Evolutionary conservation across 1,140 invertebrate genomes (phyloP).

Genomic region (Caenorhabditis latens): DNA sequence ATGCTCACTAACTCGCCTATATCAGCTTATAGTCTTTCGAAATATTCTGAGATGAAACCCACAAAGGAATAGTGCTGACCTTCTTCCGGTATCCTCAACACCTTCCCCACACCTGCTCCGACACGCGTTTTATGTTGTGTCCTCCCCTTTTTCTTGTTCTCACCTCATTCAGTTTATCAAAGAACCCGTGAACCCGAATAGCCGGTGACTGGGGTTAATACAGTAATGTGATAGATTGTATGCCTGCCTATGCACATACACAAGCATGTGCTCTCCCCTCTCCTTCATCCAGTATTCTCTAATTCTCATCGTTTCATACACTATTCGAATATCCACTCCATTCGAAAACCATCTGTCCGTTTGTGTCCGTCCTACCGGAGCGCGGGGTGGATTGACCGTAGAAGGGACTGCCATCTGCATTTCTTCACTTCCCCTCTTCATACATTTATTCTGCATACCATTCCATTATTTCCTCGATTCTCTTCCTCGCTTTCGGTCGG

Average conservation of each 20-base stretch:
- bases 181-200: constrained; percentile 33
- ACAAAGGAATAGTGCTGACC: background rate
- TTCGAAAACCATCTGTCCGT: constrained; percentile 55
- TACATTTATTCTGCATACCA: constrained; percentile 22
- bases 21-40: no score
- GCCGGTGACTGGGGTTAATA: constrained; percentile 14
- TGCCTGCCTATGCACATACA: constrained; percentile 54
- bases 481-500: background rate
- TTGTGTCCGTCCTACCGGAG: constrained; percentile 4
- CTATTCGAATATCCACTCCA: constrained; percentile 44
- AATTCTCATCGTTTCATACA: constrained; percentile 31
- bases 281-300: background rate
- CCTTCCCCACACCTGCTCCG: background rate
- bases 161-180: constrained; percentile 47
- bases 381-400: constrained; percentile 42
- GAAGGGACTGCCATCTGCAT: constrained; percentile 54
- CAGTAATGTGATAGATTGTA: constrained; percentile 55
- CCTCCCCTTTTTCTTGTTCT: background rate
- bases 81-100: background rate
- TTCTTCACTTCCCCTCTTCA: constrained; percentile 27
- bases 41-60: no score
- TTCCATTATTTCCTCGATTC: constrained; percentile 44
- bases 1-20: no score
- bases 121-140: background rate
- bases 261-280: constrained; percentile 24